Conservation (phyloP, 2,113 vertebrate species). For the Xiphophorus hellerii region DNA sequence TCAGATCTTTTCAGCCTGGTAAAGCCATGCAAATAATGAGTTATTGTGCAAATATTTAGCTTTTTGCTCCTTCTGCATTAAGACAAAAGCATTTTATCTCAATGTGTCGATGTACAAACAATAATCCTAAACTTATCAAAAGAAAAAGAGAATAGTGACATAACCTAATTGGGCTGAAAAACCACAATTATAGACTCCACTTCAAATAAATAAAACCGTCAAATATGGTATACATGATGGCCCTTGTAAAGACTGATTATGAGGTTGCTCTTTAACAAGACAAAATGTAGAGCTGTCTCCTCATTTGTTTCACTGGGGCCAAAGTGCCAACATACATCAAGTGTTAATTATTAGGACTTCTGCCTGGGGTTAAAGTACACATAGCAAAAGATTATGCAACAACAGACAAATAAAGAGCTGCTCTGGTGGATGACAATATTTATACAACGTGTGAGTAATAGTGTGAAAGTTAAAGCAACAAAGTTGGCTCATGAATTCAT, state of each 20-base stretch:
- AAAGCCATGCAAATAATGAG: background rate
- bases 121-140: background rate
- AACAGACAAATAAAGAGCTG: background rate
- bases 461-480: background rate
- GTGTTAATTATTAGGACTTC: slow-evolving; percentile 31
- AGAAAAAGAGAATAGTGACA: background rate
- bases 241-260: slow-evolving; percentile 47
- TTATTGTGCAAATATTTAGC: background rate
- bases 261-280: slow-evolving; percentile 47
- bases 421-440: background rate
- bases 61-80: background rate
- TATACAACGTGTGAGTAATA: background rate
- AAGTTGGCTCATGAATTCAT: background rate
- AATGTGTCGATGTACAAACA: background rate
- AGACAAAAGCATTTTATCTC: background rate
- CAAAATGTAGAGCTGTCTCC: slow-evolving; percentile 49
- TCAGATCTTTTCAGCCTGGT: slow-evolving; percentile 3
- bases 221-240: slow-evolving; percentile 43
- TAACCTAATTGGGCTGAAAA: background rate
- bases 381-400: slow-evolving; percentile 22
- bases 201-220: slow-evolving; percentile 36
- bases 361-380: slow-evolving; percentile 22
- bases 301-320: slow-evolving; percentile 33
- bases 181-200: background rate
- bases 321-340: slow-evolving; percentile 40